These are phyloP conservation scores for Drosophila paramelanica DNA, from an alignment of 2,888 invertebrate species.

Conservation along the genomic window DNA sequence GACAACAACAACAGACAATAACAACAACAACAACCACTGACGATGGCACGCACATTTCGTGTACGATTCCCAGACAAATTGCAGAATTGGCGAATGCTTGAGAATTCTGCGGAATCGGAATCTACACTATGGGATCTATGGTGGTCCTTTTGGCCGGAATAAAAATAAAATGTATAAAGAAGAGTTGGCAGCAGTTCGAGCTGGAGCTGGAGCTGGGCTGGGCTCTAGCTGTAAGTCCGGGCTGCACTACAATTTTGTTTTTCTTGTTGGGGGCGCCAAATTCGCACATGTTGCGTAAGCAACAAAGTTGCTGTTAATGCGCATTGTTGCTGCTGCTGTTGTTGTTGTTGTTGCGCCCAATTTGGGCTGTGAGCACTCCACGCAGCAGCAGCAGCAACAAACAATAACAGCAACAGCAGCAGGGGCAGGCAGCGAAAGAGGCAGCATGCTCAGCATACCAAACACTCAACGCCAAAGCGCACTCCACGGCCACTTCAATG, in stretches of 20 bases:
- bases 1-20: constrained; percentile 3
- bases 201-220: neutral
- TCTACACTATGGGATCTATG: constrained; percentile 67
- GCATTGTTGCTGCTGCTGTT: constrained; percentile 18
- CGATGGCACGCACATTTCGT: constrained; percentile 78
- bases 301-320: constrained; percentile 25
- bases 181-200: neutral
- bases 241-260: neutral
- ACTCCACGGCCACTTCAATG: constrained; percentile 70
- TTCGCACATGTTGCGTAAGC: constrained; percentile 60
- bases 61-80: constrained; percentile 79
- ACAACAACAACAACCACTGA: constrained; percentile 24
- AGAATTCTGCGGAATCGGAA: constrained; percentile 70
- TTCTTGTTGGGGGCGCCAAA: constrained; percentile 37
- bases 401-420: constrained; percentile 41
- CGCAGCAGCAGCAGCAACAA: constrained; percentile 42
- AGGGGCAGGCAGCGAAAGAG: neutral
- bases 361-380: constrained; percentile 40
- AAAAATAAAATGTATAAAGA: neutral
- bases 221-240: neutral
- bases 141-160: constrained; percentile 53
- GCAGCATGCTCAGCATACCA: constrained; percentile 64
- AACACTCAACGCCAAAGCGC: constrained; percentile 80
- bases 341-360: constrained; percentile 33
- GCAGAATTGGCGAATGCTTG: constrained; percentile 78